phyloP scores from a whole-genome alignment of 2,797 vertebrate genomes.

The Hydrophis major region DNA sequence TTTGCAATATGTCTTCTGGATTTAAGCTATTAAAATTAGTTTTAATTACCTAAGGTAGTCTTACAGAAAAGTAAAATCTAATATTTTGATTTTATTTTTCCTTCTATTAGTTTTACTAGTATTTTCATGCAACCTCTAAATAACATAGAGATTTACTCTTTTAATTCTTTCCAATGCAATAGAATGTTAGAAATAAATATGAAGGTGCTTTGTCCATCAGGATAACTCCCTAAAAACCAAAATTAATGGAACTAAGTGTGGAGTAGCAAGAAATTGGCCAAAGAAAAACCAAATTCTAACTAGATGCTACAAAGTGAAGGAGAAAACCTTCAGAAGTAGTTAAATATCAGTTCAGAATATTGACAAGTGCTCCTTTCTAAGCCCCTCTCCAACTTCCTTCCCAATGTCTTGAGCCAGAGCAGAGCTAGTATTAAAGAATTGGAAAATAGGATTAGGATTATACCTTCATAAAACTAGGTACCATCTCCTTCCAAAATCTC shows the following conservation, averaged over 20 bases:
- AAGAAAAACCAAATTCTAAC: neutral
- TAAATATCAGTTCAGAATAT: neutral
- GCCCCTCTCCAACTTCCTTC: neutral
- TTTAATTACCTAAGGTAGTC: neutral
- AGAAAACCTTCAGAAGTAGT: neutral
- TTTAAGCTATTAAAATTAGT: neutral
- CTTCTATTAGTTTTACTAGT: neutral
- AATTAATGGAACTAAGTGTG: neutral
- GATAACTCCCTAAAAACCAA: neutral
- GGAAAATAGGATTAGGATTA: neutral
- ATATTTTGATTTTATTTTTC: neutral
- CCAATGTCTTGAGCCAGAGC: neutral
- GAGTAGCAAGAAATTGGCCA: neutral
- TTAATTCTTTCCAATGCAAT: neutral
- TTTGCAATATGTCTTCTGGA: neutral
- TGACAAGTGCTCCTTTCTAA: neutral
- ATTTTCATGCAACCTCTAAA: neutral
- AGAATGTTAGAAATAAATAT: neutral
- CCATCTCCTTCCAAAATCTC: neutral
- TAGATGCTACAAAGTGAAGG: neutral
- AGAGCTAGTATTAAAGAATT: neutral
- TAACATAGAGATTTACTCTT: neutral
- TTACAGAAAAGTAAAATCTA: neutral
- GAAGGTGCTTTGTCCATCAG: neutral
- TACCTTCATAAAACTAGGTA: neutral